Percentiles rank a stretch among this genome's conserved stretches.
phyloP scores from a whole-genome alignment of 1,140 invertebrate genomes.

The Leptinotarsa texana region DNA sequence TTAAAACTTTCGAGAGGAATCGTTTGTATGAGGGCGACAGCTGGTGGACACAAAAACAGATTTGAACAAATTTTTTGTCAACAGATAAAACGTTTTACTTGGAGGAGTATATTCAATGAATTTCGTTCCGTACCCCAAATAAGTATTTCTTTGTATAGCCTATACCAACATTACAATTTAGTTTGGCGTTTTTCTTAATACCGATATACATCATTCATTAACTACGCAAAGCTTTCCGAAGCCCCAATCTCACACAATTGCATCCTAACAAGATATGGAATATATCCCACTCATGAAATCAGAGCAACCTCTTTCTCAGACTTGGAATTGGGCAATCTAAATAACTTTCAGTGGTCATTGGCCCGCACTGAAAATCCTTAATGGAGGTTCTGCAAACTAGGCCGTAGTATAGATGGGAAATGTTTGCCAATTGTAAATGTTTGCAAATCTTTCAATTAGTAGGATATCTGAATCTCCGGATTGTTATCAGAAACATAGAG shows the following conservation, averaged over 20 bases:
- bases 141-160: too few species aligned
- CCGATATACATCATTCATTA: background rate
- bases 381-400: background rate
- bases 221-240: background rate
- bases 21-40: too few species aligned
- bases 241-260: background rate
- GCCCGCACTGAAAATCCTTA: background rate
- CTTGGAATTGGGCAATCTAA: too few species aligned
- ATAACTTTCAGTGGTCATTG: background rate
- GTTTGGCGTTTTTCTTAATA: too few species aligned
- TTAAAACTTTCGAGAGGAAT: too few species aligned
- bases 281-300: background rate
- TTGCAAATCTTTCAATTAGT: background rate
- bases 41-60: too few species aligned
- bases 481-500: background rate
- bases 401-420: background rate
- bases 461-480: background rate
- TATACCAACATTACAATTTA: too few species aligned
- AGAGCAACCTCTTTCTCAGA: background rate
- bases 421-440: background rate
- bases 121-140: too few species aligned
- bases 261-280: background rate
- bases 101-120: too few species aligned
- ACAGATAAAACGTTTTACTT: too few species aligned
- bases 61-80: too few species aligned